phyloP scores from a whole-genome alignment of 2,797 vertebrate genomes.

The Leucoraja ocellata region DNA sequence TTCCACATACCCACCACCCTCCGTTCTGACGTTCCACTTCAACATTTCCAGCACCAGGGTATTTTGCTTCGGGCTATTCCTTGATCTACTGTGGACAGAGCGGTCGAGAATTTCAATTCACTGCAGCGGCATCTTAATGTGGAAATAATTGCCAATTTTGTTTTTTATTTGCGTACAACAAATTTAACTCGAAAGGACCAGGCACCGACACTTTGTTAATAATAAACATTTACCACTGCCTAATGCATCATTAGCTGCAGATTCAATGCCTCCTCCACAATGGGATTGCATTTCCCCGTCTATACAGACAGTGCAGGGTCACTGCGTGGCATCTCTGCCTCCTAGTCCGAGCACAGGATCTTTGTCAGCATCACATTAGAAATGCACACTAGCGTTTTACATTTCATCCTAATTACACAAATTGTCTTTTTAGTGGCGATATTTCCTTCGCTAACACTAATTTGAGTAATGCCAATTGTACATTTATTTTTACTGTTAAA shows the following conservation, averaged over 20 bases:
- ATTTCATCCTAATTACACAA: background rate
- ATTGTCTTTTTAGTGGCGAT: background rate
- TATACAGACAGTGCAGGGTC: background rate
- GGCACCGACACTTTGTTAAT: background rate
- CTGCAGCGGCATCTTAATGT: background rate
- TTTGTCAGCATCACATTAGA: background rate
- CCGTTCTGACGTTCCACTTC: too few species aligned
- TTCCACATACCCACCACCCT: too few species aligned
- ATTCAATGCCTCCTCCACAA: background rate
- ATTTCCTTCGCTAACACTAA: background rate
- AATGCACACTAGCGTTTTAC: background rate
- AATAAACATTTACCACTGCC: background rate
- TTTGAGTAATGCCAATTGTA: background rate
- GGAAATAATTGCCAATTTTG: slow-evolving; percentile 23
- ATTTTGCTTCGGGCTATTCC: background rate
- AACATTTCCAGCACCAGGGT: too few species aligned
- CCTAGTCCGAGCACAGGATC: background rate
- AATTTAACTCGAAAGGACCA: background rate
- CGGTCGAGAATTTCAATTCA: background rate
- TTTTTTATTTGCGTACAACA: slow-evolving; percentile 26
- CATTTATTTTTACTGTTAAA: slow-evolving; percentile 44
- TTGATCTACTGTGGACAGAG: background rate
- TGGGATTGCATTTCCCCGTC: background rate
- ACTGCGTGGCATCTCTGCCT: background rate
- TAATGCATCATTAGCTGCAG: slow-evolving; percentile 14